Evolutionary conservation across 2,797 vertebrate genomes (phyloP), one percentile per base, ranked within the genome.

Genomic region (Cottoperca gobio): DNA sequence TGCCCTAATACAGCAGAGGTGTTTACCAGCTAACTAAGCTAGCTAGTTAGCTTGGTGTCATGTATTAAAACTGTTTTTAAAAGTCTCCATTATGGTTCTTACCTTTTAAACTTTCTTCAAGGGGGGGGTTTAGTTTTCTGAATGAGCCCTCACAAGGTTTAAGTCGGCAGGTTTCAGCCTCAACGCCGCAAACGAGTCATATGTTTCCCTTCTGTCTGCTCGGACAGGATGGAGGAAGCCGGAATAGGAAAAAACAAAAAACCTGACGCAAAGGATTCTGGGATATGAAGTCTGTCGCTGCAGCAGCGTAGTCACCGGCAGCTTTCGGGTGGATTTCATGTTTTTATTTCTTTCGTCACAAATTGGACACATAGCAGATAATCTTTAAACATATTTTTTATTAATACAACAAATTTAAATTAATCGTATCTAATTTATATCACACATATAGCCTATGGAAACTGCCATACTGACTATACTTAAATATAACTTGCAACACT

Each of bases 261-360:
- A 26, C 5, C 2, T 1, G 19, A 0, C 52, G 76, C 62, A 0
- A 50, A 31, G 89, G 42, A 76, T 63, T 82, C 53, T 88, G 85
- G 89, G 86, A 84, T 7, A n/a, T 76, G 76, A 0, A 79, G 87
- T 86, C n/a, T 19, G 5, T 1, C 2, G n/a, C 10, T 5, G 3
- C 0, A 10, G 24, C n/a, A n/a, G n/a, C n/a, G n/a, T n/a, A n/a
- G n/a, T n/a, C n/a, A n/a, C n/a, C n/a, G n/a, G n/a, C n/a, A n/a
- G n/a, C 45, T 17, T 3, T 9, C 3, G 11, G 26, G 0, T 3
- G 24, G 4, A 6, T n/a, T n/a, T n/a, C n/a, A n/a, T n/a, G n/a
- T n/a, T n/a, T n/a, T n/a, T n/a, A n/a, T n/a, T n/a, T n/a, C n/a
- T n/a, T n/a, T n/a, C n/a, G n/a, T n/a, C n/a, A n/a, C n/a, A n/a